Evolutionary conservation across 2,888 invertebrate genomes (phyloP), one percentile per base, ranked within the genome.

Genomic region (Rhagium mordax): DNA sequence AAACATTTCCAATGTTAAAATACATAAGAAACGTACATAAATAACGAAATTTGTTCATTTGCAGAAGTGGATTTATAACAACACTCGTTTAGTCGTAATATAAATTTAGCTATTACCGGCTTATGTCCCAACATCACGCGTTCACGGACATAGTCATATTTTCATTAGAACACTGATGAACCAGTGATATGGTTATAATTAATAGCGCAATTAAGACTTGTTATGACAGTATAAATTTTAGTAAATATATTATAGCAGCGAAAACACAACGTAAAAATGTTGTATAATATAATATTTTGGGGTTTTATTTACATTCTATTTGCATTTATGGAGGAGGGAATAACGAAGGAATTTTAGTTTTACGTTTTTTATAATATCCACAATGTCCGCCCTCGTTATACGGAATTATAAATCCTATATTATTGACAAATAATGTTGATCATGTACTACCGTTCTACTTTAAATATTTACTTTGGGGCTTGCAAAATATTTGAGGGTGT

Each of bases 201-300:
- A 75, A 79, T 78, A 76, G 78, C 48, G 64, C 71, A 75, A 74
- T 78, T 77, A 75, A 70, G 64, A 18, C 16, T 24, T 70, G 76
- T 78, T 79, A 79, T 72, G 78, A 77, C 74, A 72, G 72, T 65
- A 76, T 79, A 79, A 79, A 78, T 79, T 79, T 78, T 71, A 68
- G 71, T 64, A 61, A 76, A 79, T 79, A 76, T 79, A 79, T 76
- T 72, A 60, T 18, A 24, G 77, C 74, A 73, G 62, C 75, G 74
- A 76, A 76, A 76, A 74, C 74, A 67, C 59, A 62, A 64, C 69
- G 57, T 71, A 62, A 75, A 68, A 70, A 70, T 62, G 62, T 53
- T 67, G 57, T 55, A 51, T 57, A 41, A 41, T 47, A 47, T 51
- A 33, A 24, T 57, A 47, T 55, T 65, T 53, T 53, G 8, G 16